Percentiles rank a stretch among this genome's conserved stretches.
Conservation (phyloP, 2,113 vertebrate species). For the Athene cunicularia region DNA sequence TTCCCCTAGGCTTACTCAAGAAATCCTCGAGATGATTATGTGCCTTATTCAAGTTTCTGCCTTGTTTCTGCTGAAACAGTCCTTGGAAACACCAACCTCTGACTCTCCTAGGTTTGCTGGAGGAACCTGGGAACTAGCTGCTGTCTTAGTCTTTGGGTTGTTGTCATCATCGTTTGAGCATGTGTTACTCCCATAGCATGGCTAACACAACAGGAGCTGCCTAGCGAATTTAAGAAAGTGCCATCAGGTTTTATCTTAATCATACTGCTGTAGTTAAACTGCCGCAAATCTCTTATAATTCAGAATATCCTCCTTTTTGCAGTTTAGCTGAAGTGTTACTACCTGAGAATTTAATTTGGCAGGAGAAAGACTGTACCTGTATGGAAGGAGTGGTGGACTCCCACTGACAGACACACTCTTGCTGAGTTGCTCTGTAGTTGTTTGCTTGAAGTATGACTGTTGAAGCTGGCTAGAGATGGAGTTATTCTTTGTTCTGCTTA, state of each 20-base stretch:
- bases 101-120: background rate
- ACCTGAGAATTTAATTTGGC: background rate
- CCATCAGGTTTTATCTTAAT: slow-evolving; percentile 6
- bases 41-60: background rate
- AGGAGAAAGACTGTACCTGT: background rate
- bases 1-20: background rate
- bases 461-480: background rate
- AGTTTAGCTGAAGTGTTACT: slow-evolving; percentile 17
- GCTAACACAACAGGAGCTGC: background rate
- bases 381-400: background rate
- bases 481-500: background rate
- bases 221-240: background rate
- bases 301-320: background rate
- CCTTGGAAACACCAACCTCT: background rate
- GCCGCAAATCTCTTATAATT: background rate
- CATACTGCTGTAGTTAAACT: background rate
- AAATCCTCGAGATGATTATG: background rate
- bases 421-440: background rate
- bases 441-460: background rate
- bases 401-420: background rate
- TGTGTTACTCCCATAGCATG: background rate
- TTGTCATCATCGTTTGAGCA: background rate
- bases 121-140: background rate
- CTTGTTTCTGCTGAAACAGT: background rate
- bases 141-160: background rate